These are phyloP conservation scores for Ennomos fuscantarius DNA, from an alignment of 2,888 invertebrate species.

Conservation along the genomic window DNA sequence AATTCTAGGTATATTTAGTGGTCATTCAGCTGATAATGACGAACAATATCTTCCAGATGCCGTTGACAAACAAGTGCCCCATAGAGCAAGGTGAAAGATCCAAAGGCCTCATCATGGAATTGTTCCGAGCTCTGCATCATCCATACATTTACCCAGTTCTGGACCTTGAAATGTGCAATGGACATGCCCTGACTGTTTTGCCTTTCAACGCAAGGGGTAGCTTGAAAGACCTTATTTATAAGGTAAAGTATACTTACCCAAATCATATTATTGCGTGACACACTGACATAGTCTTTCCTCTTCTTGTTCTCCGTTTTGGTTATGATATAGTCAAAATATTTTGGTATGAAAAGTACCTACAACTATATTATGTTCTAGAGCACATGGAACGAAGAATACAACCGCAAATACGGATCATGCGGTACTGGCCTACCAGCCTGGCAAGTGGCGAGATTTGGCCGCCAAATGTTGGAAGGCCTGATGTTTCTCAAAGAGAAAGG, in stretches of 20 bases:
- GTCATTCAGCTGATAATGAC: no score
- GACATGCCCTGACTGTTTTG: conserved; percentile 90
- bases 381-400: conserved; percentile 92
- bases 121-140: conserved; percentile 94
- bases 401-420: conserved; percentile 89
- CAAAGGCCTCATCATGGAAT: conserved; percentile 89
- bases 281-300: background rate
- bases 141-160: conserved; percentile 96
- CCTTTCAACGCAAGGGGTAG: conserved; percentile 94
- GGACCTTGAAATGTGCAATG: conserved; percentile 91
- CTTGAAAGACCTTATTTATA: conserved; percentile 95
- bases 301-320: no score
- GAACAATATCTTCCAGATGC: conserved; percentile 67
- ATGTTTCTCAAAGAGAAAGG: conserved; percentile 94
- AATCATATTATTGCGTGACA: background rate
- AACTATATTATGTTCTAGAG: conserved; percentile 77
- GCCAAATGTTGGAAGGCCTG: conserved; percentile 94
- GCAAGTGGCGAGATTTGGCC: conserved; percentile 94
- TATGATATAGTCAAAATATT: no score
- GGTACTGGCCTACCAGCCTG: conserved; percentile 90
- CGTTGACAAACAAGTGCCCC: conserved; percentile 87
- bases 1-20: no score
- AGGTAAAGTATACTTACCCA: conserved; percentile 88
- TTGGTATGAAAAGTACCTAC: no score
- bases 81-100: conserved; percentile 88